Conservation (phyloP, 2,888 invertebrate species). For the Polietes domitor region DNA sequence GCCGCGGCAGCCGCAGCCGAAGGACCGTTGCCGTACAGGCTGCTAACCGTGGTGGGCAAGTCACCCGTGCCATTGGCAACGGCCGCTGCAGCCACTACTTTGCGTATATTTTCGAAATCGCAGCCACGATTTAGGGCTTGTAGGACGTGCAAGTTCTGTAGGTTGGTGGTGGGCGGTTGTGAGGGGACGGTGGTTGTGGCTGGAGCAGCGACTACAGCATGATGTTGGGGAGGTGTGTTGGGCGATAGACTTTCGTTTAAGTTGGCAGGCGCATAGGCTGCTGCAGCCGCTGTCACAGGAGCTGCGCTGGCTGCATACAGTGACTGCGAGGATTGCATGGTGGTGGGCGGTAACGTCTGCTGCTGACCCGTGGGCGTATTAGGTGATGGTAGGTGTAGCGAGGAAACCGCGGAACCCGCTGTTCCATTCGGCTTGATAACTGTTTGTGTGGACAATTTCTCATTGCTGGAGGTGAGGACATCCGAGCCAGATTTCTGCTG, state of each 20-base stretch:
- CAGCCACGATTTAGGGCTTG: conserved; percentile 74
- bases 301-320: conserved; percentile 28
- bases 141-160: conserved; percentile 75
- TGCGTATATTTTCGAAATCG: conserved; percentile 77
- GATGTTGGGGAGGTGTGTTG: conserved; percentile 79
- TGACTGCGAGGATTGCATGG: conserved; percentile 53
- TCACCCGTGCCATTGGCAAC: conserved; percentile 69
- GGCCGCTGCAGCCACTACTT: conserved; percentile 74
- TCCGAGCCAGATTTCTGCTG: conserved; percentile 58
- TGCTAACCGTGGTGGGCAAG: conserved; percentile 66
- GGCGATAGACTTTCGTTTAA: conserved; percentile 75
- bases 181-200: conserved; percentile 51
- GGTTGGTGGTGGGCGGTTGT: conserved; percentile 52
- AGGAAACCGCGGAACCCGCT: conserved; percentile 25
- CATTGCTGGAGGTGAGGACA: conserved; percentile 50
- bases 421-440: conserved; percentile 59
- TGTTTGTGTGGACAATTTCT: conserved; percentile 51
- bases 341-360: conserved; percentile 35
- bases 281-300: conserved; percentile 19
- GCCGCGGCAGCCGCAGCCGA: conserved; percentile 63
- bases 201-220: conserved; percentile 47
- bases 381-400: conserved; percentile 42
- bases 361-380: conserved; percentile 36
- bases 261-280: conserved; percentile 79
- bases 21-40: conserved; percentile 57